Evolutionary conservation across 1,140 invertebrate genomes (phyloP), one percentile per base, ranked within the genome.

Genomic region (Panagrolaimus sp.): DNA sequence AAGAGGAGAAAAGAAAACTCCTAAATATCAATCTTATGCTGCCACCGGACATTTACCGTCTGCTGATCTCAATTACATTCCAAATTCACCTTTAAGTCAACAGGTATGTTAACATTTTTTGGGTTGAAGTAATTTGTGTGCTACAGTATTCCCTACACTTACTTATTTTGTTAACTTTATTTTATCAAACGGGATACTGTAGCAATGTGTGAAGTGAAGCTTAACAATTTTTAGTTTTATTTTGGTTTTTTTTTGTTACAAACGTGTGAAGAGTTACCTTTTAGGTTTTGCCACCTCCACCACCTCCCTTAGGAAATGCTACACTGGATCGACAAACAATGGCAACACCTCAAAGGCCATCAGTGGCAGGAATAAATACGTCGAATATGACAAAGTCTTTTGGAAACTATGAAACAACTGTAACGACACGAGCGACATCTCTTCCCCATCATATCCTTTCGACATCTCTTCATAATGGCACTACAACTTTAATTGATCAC

Each of bases 11-110:
- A 80, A 81, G 65, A 81, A 81, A 62, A 77, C 74, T 53, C 66
- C 81, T 4, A 69, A 81, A 42, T 81, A 83, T 31, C 78, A 82
- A 61, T 74, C 74, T n/a, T 81, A 81, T 64, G 65, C 63, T 14
- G 44, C 77, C 9, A 76, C 65, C 20, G 44, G 61, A n/a, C 79
- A 81, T 51, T 48, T 66, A 14, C 57, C 57, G 31, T 48, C 63
- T 13, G 43, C 75, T 0, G 78, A 79, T 51, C 61, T 73, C 7
- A 72, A 71, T 25, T 79, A 76, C 67, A 67, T 75, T 42, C 47
- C 71, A 38, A 72, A 72, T 46, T 38, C 73, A 42, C 69, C 72
- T 16, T 45, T 75, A 11, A 65, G 47, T 48, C 72, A 75, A 53
- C 72, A 74, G 73, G 72, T 75, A 16, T 62, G 62, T 27, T 25